A percentile compares a stretch with the other conserved stretches of the same genome.
Evolutionary conservation across 2,113 vertebrate genomes (phyloP).

Genomic region (Paradisaea rubra): DNA sequence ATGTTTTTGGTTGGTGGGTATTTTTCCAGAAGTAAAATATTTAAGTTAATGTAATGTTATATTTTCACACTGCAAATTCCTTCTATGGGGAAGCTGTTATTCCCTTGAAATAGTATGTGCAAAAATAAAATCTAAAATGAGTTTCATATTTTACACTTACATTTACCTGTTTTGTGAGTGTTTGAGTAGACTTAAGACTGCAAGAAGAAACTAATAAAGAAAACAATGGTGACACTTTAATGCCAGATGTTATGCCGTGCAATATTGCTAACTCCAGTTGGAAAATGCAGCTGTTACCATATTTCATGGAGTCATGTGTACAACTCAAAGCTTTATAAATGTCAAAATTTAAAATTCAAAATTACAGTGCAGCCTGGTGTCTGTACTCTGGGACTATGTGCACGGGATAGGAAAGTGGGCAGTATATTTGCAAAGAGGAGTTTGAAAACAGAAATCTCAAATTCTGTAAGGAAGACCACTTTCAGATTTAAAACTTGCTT

Average conservation of each 20-base stretch:
- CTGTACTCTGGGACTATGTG: background rate
- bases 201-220: conserved; percentile 20
- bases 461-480: background rate
- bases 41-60: background rate
- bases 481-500: background rate
- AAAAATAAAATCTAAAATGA: background rate
- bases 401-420: fast-evolving
- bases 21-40: background rate
- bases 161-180: background rate
- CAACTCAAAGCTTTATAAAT: conserved; percentile 13
- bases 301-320: background rate
- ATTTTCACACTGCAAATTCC: background rate
- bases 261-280: background rate
- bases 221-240: conserved; percentile 24
- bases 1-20: background rate
- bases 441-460: background rate
- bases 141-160: background rate
- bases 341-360: background rate
- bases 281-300: conserved; percentile 10
- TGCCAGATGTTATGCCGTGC: background rate
- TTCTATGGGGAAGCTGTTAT: background rate
- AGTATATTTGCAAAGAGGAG: background rate
- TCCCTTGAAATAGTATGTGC: background rate
- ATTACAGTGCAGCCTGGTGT: background rate
- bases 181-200: background rate